Base-by-base conservation (phyloP, 2,113 vertebrate species). In the Aspiorhynchus laticeps region DNA sequence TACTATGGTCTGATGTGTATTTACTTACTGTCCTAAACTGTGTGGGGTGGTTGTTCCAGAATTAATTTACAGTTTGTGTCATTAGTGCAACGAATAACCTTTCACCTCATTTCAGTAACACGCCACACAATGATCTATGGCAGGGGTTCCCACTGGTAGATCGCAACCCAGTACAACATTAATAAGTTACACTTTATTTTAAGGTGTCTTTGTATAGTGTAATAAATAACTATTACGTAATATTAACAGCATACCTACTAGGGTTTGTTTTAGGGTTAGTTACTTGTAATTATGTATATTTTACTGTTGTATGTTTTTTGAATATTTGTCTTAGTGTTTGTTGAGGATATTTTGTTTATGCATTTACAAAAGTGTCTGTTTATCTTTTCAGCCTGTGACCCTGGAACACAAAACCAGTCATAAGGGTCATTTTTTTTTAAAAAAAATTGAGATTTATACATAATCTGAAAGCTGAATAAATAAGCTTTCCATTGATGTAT, bases 91-190 rank as follows among this genome's bases (percentile, higher is more conserved):
- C 17, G 21, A 38, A 84, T 84, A 81, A 87, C 80, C 89, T 85
- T 85, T 84, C 80, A 78, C 87, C 83, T 86, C 38, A 53, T 83
- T 83, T 84, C 73, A 59, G 61, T 65, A 11, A 41, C 46, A n/a
- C 19, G 2, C 80, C 56, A 74, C 28, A 51, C 5, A 2, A 53
- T 21, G 26, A 73, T 73, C 17, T 8, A 17, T 17, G 71, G 21
- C 36, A 75, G 67, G 31, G 33, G 31, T 71, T 71, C 36, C 17
- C 31, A 36, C 17, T 36, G 8, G 65, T 19, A 17, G 67, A 7
- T 71, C 31, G 4, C 1, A 71, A 19, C 28, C 14, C 6, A 31
- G 2, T n/a, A 5, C 1, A 51, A 77, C 9, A 51, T 46, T 77
- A n/a, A 24, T 77, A n/a, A 24, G 21, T 41, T 12, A 3, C 10